Conservation (phyloP, 2,113 vertebrate species). For the Calcarius ornatus region DNA sequence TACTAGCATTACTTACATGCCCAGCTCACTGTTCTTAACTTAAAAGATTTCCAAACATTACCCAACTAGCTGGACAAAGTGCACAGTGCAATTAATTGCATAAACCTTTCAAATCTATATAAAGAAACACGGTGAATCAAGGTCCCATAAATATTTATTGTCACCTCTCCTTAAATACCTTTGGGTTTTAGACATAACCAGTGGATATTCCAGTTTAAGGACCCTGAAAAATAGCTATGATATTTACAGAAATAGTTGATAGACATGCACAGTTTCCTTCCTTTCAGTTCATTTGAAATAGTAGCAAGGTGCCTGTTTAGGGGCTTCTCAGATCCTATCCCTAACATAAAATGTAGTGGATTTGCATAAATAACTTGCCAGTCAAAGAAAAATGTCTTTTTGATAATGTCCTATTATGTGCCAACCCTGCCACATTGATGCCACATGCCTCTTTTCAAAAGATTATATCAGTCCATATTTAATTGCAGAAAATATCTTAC, state of each 20-base stretch:
- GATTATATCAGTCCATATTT: constrained; percentile 34
- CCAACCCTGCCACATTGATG: constrained; percentile 30
- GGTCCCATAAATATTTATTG: background rate
- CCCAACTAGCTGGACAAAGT: background rate
- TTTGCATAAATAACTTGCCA: background rate
- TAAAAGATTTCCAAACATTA: background rate
- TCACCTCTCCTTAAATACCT: background rate
- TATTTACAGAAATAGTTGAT: background rate
- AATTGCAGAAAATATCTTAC: constrained; percentile 22
- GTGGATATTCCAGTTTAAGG: background rate
- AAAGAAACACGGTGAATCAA: background rate
- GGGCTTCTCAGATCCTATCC: background rate
- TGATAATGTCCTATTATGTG: background rate
- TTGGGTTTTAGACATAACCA: background rate
- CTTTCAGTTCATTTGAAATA: background rate
- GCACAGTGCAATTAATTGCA: background rate
- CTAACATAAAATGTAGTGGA: background rate
- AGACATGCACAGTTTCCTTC: background rate
- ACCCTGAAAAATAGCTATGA: background rate
- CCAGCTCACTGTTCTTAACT: background rate
- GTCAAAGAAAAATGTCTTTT: background rate
- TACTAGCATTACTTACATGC: background rate
- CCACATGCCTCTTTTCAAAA: constrained; percentile 39
- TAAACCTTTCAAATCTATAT: background rate
- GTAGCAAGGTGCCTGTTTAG: background rate